Evolutionary conservation across 2,888 invertebrate species (phyloP), one percentile per base, ranked within the genome.

Genomic region (Erebia ligea): DNA sequence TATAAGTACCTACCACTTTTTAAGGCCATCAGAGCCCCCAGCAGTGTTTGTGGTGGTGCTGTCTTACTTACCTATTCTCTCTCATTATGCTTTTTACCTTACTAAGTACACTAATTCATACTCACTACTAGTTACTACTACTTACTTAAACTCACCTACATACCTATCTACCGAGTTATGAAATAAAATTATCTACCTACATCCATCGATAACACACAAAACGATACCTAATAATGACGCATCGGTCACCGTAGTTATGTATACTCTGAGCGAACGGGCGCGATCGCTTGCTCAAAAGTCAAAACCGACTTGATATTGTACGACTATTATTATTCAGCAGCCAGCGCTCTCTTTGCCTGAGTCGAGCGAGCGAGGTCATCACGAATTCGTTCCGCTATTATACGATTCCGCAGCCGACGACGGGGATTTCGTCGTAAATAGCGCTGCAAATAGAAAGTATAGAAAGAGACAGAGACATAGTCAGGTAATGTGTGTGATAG

Each of bases 341-440:
- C 73, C 75, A 75, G 72, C 69, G 71, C 72, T 69, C 74, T 70
- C 76, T 75, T 77, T 76, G 75, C 73, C 81, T 81, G 79, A 76
- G 80, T 82, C 81, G 79, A 76, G 73, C 75, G 74, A 77, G 76
- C 76, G 75, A 86, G 86, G 86, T 87, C 86, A 85, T 84, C 68
- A 73, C 72, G 71, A 70, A 84, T 79, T 79, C 80, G 80, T 82
- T 83, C 82, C 82, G 81, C 84, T 84, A 84, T 83, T 85, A 85
- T 80, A 80, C 81, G 78, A 77, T 79, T 82, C 76, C 78, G 78
- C 80, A 74, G 78, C 75, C 76, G 75, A 72, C 64, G 71, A 69
- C 71, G 72, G 70, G 64, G 71, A 73, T 74, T 76, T 75, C 73
- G 78, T 74, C 76, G 76, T 76, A 79, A 75, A 79, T 76, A 74